Evolutionary conservation across 2,888 invertebrate genomes (phyloP).

Genomic region (Automeris io): DNA sequence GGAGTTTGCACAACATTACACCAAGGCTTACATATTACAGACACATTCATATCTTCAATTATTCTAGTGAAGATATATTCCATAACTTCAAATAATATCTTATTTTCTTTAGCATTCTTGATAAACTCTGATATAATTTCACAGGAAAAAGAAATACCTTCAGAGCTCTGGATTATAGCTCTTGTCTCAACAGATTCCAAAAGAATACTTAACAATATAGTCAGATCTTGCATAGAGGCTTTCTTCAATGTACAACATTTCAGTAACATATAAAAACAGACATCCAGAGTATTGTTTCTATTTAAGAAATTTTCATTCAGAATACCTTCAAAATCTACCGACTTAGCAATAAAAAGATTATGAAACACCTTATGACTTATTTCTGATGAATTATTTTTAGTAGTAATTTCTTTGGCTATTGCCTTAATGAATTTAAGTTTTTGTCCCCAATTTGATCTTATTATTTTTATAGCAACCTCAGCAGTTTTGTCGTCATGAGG

Average conservation of each 20-base stretch:
- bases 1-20: slow-evolving; percentile 58
- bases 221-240: slow-evolving; percentile 47
- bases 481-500: slow-evolving; percentile 56
- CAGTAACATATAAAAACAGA: slow-evolving; percentile 59
- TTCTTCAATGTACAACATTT: slow-evolving; percentile 58
- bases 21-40: slow-evolving; percentile 51
- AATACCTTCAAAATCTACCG: slow-evolving; percentile 35
- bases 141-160: slow-evolving; percentile 37
- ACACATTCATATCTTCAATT: slow-evolving; percentile 60
- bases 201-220: slow-evolving; percentile 55
- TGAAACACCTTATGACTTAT: slow-evolving; percentile 46
- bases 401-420: slow-evolving; percentile 24
- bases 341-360: slow-evolving; percentile 41
- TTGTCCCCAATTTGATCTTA: slow-evolving; percentile 54
- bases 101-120: slow-evolving; percentile 48
- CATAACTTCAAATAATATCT: slow-evolving; percentile 75
- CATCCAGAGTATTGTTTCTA: slow-evolving; percentile 42
- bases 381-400: slow-evolving; percentile 31
- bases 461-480: slow-evolving; percentile 42
- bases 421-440: slow-evolving; percentile 39
- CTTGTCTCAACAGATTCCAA: slow-evolving; percentile 53
- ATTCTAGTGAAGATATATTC: slow-evolving; percentile 72
- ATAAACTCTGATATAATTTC: slow-evolving; percentile 47
- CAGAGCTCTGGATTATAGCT: slow-evolving; percentile 42
- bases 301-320: slow-evolving; percentile 43